These are phyloP conservation scores for Nibea coibor DNA, from an alignment of 2,113 vertebrate species.

Conservation along the genomic window DNA sequence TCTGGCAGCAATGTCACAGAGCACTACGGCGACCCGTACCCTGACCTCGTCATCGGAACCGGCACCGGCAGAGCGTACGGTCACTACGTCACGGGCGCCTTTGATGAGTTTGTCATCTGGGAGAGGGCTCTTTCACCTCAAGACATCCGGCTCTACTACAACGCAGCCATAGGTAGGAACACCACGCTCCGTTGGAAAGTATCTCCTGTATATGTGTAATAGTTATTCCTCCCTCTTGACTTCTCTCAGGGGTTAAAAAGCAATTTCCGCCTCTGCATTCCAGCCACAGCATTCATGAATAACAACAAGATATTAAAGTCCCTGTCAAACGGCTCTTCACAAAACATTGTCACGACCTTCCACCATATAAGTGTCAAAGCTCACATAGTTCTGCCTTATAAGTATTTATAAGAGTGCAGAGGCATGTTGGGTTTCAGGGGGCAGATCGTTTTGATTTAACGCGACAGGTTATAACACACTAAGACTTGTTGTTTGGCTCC, in stretches of 20 bases:
- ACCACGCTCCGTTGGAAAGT: background rate
- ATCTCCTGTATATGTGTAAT: conserved; percentile 46
- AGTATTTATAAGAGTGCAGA: conserved; percentile 57
- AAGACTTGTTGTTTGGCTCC: conserved; percentile 17
- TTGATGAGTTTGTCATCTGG: conserved; percentile 98
- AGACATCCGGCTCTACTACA: conserved; percentile 90
- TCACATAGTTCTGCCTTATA: conserved; percentile 73
- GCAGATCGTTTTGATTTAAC: conserved; percentile 60
- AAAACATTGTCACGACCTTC: conserved; percentile 49
- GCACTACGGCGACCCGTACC: conserved; percentile 83
- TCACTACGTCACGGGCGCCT: conserved; percentile 85
- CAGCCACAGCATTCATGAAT: conserved; percentile 48
- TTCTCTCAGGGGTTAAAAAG: conserved; percentile 50
- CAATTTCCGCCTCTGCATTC: conserved; percentile 65
- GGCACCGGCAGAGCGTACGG: conserved; percentile 73
- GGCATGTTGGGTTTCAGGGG: conserved; percentile 40
- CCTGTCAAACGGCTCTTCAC: conserved; percentile 33
- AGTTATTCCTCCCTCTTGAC: conserved; percentile 31
- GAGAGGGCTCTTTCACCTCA: conserved; percentile 87
- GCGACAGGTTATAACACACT: conserved; percentile 51
- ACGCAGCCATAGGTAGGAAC: conserved; percentile 88
- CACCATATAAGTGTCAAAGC: conserved; percentile 28
- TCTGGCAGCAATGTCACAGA: conserved; percentile 85
- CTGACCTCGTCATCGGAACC: conserved; percentile 83
- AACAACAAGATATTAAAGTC: conserved; percentile 58